Conservation (phyloP, 2,113 vertebrate genomes). For the Eublepharis macularius region DNA sequence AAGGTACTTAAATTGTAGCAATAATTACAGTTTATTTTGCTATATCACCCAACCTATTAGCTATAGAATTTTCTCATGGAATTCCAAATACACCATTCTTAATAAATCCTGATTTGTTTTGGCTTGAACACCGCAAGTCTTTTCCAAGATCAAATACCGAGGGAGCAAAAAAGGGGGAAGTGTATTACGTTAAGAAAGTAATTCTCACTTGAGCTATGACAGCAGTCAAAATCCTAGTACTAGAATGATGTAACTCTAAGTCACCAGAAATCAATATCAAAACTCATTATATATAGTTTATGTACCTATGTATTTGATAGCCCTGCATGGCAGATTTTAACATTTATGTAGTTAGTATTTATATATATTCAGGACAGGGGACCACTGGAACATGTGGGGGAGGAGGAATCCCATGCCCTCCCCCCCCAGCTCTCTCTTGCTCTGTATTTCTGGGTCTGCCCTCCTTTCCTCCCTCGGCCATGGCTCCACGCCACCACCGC, state of each 20-base stretch:
- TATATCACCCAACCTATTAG: neutral
- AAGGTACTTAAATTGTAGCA: neutral
- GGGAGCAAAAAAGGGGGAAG: neutral
- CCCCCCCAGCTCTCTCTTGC: no score
- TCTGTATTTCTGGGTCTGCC: no score
- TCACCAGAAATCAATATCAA: neutral
- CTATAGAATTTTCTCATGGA: neutral
- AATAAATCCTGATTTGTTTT: conserved; percentile 22
- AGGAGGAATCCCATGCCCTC: no score
- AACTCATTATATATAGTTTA: neutral
- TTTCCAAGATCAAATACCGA: neutral
- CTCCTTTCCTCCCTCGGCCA: no score
- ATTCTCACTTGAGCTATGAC: conserved; percentile 11
- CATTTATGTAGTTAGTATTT: neutral
- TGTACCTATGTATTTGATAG: neutral
- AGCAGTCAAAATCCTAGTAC: neutral
- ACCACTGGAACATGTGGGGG: no score
- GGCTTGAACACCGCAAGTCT: neutral
- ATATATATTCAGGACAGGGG: neutral
- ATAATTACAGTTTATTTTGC: neutral
- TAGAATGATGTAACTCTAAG: conserved; percentile 39
- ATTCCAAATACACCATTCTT: neutral
- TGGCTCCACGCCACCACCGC: no score
- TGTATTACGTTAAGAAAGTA: conserved; percentile 22
- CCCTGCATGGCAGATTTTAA: neutral